Base-by-base conservation (phyloP, 2,113 vertebrate genomes). In the Syngnathus typhle region DNA sequence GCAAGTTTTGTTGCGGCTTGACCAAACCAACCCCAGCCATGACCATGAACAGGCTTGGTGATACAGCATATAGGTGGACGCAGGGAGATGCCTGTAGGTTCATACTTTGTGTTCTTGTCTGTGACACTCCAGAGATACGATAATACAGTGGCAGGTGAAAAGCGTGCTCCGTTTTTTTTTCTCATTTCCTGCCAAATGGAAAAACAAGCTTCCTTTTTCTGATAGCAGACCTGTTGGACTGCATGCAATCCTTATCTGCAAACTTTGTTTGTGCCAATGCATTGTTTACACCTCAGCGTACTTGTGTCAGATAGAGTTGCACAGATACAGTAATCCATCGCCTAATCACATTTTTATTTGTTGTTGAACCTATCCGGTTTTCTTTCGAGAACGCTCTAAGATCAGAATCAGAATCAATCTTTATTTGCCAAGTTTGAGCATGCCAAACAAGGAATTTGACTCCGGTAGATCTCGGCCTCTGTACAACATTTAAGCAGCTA, bases 211-310 rank as follows among this genome's bases (percentile, higher is more conserved):
- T 13, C 51, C 23, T 58, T 32, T 46, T 43, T 23, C 21, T 12
- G 32, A 64, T 39, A 66, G 36, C 60, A 75, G 43, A 80, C 62
- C 43, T 63, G 51, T 46, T 10, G 23, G 16, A 44, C 41, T 18
- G 47, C 36, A 39, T 58, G 2, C 16, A 69, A 19, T 23, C 2
- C 32, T 37, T 64, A 69, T 73, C 60, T 64, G 7, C 13, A 65
- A 15, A 32, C 27, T 32, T 32, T 36, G 4, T 18, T 49, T 3
- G 60, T 64, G n/a, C 16, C 44, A 1, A 36, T 49, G 12, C 46
- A 39, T 49, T 60, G 18, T 19, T 51, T 23, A 36, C 13, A 39
- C 39, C 21, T 1, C 19, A n/a, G 18, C 36, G 10, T 60, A 38
- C 47, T 6, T 18, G 60, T 3, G 59, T 71, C 18, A 65, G 47